Percentiles rank a stretch among this genome's conserved stretches.
These are phyloP conservation scores for Petrocephalus schoutedeni DNA, from an alignment of 2,797 vertebrate species.

Conservation along the genomic window DNA sequence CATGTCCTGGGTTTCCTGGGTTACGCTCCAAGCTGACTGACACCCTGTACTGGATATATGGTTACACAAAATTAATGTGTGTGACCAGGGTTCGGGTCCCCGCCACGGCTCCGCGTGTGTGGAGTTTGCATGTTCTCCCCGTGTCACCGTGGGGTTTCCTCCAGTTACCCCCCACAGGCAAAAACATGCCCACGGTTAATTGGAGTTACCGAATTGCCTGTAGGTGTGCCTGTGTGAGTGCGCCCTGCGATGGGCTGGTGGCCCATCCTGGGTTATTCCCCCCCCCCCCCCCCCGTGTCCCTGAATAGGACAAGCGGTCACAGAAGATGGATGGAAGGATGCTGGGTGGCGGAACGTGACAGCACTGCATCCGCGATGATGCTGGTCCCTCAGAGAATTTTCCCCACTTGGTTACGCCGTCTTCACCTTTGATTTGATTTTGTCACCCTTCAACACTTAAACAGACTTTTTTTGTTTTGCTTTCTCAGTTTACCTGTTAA, in stretches of 20 bases:
- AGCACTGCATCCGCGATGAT: not conserved
- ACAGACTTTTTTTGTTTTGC: not conserved
- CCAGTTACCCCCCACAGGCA: not conserved
- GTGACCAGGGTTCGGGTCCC: not conserved
- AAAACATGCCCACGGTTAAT: not conserved
- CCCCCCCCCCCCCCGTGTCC: not conserved
- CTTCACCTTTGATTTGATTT: not conserved
- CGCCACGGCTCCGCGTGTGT: not conserved
- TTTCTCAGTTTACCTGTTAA: not conserved
- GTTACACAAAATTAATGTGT: not conserved
- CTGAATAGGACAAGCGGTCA: not conserved
- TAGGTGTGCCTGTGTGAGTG: not conserved
- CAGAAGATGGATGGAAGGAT: too few relatives aligned
- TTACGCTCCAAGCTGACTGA: not conserved
- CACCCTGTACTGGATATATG: not conserved
- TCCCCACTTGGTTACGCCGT: not conserved
- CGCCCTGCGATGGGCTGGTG: not conserved
- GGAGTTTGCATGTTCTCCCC: not conserved
- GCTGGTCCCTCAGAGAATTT: not conserved
- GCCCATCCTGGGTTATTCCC: not conserved
- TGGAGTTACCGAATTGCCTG: not conserved
- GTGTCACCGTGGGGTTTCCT: not conserved
- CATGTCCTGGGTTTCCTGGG: not conserved
- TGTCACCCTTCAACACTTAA: not conserved
- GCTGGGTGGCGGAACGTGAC: not conserved